Base-by-base conservation (phyloP, 2,888 invertebrate genomes). In the Patella ulyssiponensis region DNA sequence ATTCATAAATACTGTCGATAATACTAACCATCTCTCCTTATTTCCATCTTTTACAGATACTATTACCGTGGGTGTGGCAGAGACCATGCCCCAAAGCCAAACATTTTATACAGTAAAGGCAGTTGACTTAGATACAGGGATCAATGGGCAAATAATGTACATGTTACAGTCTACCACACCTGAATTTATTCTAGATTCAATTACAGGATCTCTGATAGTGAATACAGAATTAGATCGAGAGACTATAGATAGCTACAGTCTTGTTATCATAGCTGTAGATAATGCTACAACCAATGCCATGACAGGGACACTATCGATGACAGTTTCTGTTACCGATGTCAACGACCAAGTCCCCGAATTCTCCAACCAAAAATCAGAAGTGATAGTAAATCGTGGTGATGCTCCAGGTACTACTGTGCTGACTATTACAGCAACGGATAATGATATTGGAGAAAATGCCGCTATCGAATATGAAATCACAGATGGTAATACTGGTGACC, bases 81-180 rank as follows among this genome's bases (percentile, higher is more conserved):
- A 98, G 92, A 97, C 97, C 91, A 94, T 97, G 15, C 97, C 97
- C 0, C 92, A 94, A 3, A 97, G 97, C 78, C 95, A 96, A 77
- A 95, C 23, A 64, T 64, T 98, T 1, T 96, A 96, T 1, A 94
- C 95, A 27, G 94, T 98, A n/a, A 95, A 94, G 53, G 95, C 95
- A 0, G 94, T 94, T 54, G 98, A 98, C 92, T 95, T 95, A 0
- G 98, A 98, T 92, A 93, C 95, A 58, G 97, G 95, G 0, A 93
- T 95, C 53, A 96, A 97, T 92, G 95, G 96, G 73, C 94, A 95
- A 84, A 94, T 98, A 79, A 94, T 95, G 77, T 97, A 97, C 93
- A 95, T 95, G 86, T 80, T 88, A 11, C 70, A 73, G 2, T 75
- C 78, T 17, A 80, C 77, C 9, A 80, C 56, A 3, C 78, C 78